These are phyloP conservation scores for Ursus arctos DNA, from an alignment of 2,113 vertebrate genomes.

Conservation along the genomic window DNA sequence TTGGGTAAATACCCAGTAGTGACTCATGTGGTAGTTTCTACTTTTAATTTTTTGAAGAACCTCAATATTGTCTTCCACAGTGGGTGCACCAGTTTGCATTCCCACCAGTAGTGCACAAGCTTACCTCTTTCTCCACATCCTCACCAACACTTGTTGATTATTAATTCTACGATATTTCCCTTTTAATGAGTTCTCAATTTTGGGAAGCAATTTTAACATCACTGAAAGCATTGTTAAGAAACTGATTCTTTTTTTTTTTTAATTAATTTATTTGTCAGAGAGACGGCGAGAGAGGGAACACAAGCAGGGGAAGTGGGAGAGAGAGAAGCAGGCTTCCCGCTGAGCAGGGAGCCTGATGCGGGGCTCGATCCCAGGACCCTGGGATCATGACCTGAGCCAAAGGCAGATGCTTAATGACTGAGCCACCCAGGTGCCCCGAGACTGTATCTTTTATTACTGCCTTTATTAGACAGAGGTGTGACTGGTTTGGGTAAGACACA, in stretches of 20 bases:
- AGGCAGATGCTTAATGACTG: too few species aligned
- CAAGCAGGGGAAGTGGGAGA: too few species aligned
- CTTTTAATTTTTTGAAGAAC: background rate
- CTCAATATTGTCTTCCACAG: background rate
- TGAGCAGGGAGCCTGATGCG: too few species aligned
- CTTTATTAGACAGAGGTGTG: background rate
- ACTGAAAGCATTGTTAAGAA: background rate
- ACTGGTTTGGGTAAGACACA: background rate
- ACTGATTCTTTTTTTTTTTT: background rate
- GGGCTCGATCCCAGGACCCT: too few species aligned
- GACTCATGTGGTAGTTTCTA: background rate
- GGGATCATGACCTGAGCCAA: too few species aligned
- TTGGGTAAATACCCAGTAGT: background rate
- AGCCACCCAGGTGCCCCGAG: too few species aligned
- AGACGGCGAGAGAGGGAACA: too few species aligned
- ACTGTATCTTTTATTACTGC: background rate
- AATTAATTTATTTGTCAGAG: too few species aligned
- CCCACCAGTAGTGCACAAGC: background rate
- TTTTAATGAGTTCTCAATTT: background rate
- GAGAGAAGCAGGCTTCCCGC: too few species aligned
- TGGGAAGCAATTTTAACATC: background rate
- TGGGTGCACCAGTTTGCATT: background rate
- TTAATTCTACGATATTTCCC: background rate
- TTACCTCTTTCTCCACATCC: background rate
- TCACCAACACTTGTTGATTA: background rate